Conservation (phyloP, 2,797 vertebrate genomes). For the Pachyuromys duprasi region DNA sequence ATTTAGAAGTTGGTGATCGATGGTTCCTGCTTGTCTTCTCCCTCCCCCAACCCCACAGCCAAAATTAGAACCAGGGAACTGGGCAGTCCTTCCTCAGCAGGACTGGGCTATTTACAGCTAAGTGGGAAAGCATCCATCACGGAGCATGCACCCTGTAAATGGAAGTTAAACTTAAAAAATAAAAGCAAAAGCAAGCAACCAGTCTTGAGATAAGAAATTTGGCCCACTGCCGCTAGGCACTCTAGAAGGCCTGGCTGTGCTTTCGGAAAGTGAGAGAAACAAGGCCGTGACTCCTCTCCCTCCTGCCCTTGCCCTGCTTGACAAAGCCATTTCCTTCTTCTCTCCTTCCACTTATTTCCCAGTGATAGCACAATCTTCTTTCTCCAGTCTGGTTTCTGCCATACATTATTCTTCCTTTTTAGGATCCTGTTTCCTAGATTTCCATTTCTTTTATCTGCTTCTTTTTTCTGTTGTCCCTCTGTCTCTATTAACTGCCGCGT, state of each 20-base stretch:
- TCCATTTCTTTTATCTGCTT: not conserved
- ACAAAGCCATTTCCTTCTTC: fast-evolving
- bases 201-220: not conserved
- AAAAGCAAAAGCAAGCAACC: not conserved
- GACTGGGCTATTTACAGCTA: constrained; percentile 52
- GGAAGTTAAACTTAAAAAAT: constrained; percentile 41
- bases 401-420: not conserved
- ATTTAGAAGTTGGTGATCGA: constrained; percentile 6
- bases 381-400: not conserved
- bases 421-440: not conserved
- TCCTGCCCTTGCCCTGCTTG: not conserved
- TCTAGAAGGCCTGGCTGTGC: not conserved
- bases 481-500: not conserved
- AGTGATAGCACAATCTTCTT: fast-evolving
- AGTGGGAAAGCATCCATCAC: constrained; percentile 63
- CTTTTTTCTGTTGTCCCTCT: too few relatives aligned
- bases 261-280: fast-evolving
- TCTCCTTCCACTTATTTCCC: not conserved
- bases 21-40: not conserved
- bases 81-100: not conserved
- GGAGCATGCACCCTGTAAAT: not conserved
- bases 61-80: not conserved
- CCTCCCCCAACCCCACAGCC: not conserved
- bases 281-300: too few relatives aligned
- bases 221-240: not conserved